Percentiles rank a stretch among this genome's conserved stretches.
Conservation (phyloP, 2,888 invertebrate species). For the Eulithis prunata region DNA sequence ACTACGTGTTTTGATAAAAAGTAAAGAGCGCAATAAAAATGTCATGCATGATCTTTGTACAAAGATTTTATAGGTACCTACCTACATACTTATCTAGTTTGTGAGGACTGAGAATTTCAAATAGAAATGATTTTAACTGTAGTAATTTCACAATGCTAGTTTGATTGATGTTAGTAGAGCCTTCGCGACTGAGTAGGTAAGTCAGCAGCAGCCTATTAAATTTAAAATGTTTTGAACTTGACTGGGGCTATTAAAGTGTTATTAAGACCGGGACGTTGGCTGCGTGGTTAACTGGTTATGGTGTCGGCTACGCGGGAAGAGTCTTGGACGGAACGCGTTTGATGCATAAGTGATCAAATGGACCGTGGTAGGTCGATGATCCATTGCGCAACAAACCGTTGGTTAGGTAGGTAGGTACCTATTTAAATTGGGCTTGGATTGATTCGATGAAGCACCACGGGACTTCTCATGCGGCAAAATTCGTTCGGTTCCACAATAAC, state of each 20-base stretch:
- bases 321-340: constrained; percentile 73
- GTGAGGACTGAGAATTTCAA: neutral
- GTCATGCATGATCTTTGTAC: constrained; percentile 5
- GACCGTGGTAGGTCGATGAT: constrained; percentile 72
- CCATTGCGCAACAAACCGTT: constrained; percentile 78
- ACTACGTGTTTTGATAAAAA: constrained; percentile 16
- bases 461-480: constrained; percentile 52
- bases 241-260: constrained; percentile 62
- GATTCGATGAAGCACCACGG: constrained; percentile 61
- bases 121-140: neutral
- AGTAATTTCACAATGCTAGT: constrained; percentile 34
- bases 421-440: constrained; percentile 78
- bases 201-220: constrained; percentile 54
- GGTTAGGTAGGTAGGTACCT: constrained; percentile 61
- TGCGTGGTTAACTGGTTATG: constrained; percentile 46
- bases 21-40: constrained; percentile 12
- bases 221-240: constrained; percentile 62
- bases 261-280: constrained; percentile 59
- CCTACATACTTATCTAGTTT: neutral
- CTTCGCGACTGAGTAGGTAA: constrained; percentile 37
- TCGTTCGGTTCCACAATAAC: constrained; percentile 56
- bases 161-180: constrained; percentile 56
- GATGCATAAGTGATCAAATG: constrained; percentile 79
- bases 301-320: constrained; percentile 50
- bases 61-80: neutral